Evolutionary conservation across 2,888 invertebrate genomes (phyloP).

Genomic region (Epicampocera succincta): DNA sequence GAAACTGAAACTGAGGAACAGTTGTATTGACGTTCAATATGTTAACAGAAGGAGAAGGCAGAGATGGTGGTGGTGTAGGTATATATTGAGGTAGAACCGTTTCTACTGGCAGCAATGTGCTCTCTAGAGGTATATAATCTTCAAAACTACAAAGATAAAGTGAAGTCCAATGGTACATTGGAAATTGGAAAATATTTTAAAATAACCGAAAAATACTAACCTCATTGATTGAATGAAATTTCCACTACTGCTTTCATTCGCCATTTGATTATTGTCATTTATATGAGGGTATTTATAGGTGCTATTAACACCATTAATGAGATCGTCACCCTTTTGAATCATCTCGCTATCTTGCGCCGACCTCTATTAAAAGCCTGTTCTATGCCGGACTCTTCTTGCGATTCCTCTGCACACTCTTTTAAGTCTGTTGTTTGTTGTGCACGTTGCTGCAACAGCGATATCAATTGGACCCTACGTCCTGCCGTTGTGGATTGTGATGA

Average conservation of each 20-base stretch:
- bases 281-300: slow-evolving; percentile 38
- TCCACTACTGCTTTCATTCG: slow-evolving; percentile 7
- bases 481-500: slow-evolving; percentile 71
- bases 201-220: slow-evolving; percentile 59
- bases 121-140: slow-evolving; percentile 60
- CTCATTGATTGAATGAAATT: slow-evolving; percentile 53
- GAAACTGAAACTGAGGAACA: slow-evolving; percentile 55
- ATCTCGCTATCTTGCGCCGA: slow-evolving; percentile 68
- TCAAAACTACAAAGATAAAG: slow-evolving; percentile 60
- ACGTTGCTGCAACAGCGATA: slow-evolving; percentile 47
- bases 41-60: slow-evolving; percentile 67
- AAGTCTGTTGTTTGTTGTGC: slow-evolving; percentile 30
- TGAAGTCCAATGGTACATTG: slow-evolving; percentile 31
- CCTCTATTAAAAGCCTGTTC: slow-evolving; percentile 56
- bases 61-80: slow-evolving; percentile 65
- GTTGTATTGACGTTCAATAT: slow-evolving; percentile 46
- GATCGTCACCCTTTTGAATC: slow-evolving; percentile 70
- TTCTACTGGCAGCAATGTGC: slow-evolving; percentile 62
- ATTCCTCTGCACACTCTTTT: slow-evolving; percentile 47
- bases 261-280: slow-evolving; percentile 32
- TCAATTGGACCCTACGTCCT: slow-evolving; percentile 61
- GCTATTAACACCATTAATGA: slow-evolving; percentile 58
- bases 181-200: slow-evolving; percentile 46
- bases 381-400: slow-evolving; percentile 46
- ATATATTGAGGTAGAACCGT: slow-evolving; percentile 68